phyloP scores from a whole-genome alignment of 2,113 vertebrate genomes.

The Otis tarda region DNA sequence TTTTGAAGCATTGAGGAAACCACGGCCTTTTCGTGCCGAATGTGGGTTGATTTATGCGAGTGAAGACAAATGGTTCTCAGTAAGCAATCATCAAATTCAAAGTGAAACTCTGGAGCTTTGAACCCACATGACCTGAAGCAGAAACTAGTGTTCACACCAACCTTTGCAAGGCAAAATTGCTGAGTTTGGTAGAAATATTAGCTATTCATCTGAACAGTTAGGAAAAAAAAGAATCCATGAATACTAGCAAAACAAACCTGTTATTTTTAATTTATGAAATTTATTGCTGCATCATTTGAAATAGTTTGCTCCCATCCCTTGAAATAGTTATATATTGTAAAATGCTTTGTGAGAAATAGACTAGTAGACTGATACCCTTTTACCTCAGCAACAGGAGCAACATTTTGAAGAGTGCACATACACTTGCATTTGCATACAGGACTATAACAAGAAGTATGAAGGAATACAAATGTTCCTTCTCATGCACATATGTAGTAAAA shows the following conservation, averaged over 20 bases:
- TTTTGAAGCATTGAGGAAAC: neutral
- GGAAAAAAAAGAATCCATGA: neutral
- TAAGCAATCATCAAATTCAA: conserved; percentile 50
- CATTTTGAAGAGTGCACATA: neutral
- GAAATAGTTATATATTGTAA: neutral
- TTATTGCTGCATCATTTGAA: neutral
- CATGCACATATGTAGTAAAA: neutral
- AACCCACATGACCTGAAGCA: conserved; percentile 51
- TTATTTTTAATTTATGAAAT: conserved; percentile 14
- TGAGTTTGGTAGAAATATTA: neutral
- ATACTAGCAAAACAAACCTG: neutral
- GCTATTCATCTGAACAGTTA: neutral
- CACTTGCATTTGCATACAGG: neutral
- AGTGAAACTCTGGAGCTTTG: conserved; percentile 53
- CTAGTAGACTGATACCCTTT: neutral
- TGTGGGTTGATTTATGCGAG: neutral
- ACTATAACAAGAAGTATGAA: neutral
- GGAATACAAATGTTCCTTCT: neutral
- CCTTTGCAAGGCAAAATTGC: neutral
- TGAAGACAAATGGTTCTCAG: conserved; percentile 54
- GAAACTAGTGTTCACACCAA: conserved; percentile 22
- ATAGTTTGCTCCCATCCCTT: neutral
- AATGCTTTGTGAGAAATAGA: neutral
- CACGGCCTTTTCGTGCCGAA: neutral
- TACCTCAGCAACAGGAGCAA: neutral